Evolutionary conservation across 2,888 invertebrate species (phyloP), one percentile per base, ranked within the genome.

Genomic region (Melanchra persicariae): DNA sequence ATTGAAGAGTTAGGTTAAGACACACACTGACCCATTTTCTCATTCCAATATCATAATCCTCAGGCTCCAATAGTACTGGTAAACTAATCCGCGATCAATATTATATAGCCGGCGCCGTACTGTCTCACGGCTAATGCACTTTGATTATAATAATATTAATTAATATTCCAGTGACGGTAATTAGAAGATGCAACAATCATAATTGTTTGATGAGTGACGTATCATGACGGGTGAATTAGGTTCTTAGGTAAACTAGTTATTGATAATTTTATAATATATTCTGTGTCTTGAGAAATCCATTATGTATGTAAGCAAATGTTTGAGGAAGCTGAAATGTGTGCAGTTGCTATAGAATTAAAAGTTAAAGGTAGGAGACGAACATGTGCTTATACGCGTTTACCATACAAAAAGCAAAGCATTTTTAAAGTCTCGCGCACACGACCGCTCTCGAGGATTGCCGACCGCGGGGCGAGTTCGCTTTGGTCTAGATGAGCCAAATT

Each of bases 131-230:
- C 26, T 63, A 24, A 34, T 62, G 47, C 40, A 47, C 45, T 40
- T 54, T 59, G 26, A 54, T 47, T 10, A 0, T 37, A 6, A 30
- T 52, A 26, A 52, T 69, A 52, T 45, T 49, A 55, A 45, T 79
- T 57, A 74, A 57, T 57, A 74, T 45, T 51, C 55, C 60, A 12
- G 15, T 59, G 22, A 45, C 17, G 34, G 12, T 60, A 74, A 79
- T 79, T 55, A 60, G 12, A 22, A 15, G n/a, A 43, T 37, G 22
- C 26, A 60, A 73, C 47, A 52, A 49, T 72, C 47, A 72, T 26
- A 12, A 26, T 43, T 57, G 43, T 57, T 0, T 43, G 15, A 47
- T 40, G n/a, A 6, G 19, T 45, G 57, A 51, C 12, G 9, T 4
- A 40, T 12, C 19, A 10, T 77, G 45, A 15, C 40, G 0, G 6